Evolutionary conservation across 23 tunicate species (phyloP).

Genomic region (Phallusia fumigata): DNA sequence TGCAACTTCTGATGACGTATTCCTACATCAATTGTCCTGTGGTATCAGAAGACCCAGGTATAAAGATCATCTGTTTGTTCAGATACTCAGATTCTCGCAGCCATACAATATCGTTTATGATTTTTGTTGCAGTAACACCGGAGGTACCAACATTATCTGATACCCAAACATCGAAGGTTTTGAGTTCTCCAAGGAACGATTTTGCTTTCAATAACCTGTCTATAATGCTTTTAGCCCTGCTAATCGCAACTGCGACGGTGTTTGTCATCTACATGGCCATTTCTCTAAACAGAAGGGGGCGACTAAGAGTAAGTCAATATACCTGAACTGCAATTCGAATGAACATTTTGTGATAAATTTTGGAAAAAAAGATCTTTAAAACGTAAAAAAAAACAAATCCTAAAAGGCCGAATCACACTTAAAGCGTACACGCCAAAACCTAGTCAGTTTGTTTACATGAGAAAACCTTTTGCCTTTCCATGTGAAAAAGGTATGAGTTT

Average conservation of each 20-base stretch:
- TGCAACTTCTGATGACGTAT: neutral
- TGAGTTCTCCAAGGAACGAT: too few relatives aligned
- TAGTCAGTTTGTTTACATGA: too few relatives aligned
- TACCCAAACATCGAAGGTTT: neutral
- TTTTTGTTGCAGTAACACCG: neutral
- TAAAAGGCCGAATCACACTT: too few relatives aligned
- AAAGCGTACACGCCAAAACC: too few relatives aligned
- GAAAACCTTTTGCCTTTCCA: too few relatives aligned
- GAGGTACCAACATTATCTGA: neutral
- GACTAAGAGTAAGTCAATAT: neutral
- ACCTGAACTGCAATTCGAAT: too few relatives aligned
- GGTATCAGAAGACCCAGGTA: neutral
- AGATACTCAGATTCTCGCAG: neutral
- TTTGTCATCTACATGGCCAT: neutral
- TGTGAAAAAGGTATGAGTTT: too few relatives aligned
- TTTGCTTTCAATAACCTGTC: neutral
- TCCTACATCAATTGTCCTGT: neutral
- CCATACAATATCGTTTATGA: neutral
- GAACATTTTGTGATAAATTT: neutral
- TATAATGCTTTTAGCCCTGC: neutral
- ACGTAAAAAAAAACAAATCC: too few relatives aligned
- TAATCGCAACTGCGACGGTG: neutral
- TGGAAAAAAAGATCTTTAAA: neutral
- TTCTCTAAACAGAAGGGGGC: neutral
- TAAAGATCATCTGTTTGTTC: neutral